These are phyloP conservation scores for Tetranychus piercei DNA, from an alignment of 2,888 invertebrate genomes.

Conservation along the genomic window DNA sequence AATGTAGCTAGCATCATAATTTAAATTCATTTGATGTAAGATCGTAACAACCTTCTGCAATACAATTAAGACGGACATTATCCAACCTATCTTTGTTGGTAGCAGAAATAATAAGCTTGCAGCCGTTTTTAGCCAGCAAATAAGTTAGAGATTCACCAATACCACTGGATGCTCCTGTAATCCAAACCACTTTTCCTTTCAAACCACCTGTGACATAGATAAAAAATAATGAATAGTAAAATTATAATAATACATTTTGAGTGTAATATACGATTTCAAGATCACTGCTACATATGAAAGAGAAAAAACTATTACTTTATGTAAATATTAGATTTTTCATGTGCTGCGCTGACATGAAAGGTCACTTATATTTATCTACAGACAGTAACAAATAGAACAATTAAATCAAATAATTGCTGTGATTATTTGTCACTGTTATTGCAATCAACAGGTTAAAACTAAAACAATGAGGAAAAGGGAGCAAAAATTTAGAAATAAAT, in stretches of 20 bases:
- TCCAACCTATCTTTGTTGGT: slow-evolving; percentile 45
- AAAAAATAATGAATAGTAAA: neutral
- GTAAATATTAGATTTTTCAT: no score
- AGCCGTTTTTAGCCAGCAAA: slow-evolving; percentile 45
- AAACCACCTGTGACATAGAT: slow-evolving; percentile 29
- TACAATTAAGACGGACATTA: slow-evolving; percentile 42
- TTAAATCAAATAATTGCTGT: no score
- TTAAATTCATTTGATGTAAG: neutral
- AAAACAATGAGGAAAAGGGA: neutral
- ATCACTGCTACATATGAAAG: no score
- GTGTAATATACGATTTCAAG: no score
- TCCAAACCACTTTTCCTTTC: slow-evolving; percentile 55
- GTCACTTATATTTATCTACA: no score
- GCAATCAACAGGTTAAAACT: neutral
- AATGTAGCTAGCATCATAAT: neutral
- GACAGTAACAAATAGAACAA: no score
- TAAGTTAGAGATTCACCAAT: slow-evolving; percentile 56
- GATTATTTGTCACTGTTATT: no score
- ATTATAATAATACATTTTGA: neutral
- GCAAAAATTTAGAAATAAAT: slow-evolving; percentile 8
- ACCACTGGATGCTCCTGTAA: slow-evolving; percentile 65
- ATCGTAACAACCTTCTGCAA: neutral
- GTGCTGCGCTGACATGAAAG: no score
- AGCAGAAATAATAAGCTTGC: slow-evolving; percentile 48
- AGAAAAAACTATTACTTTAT: no score